phyloP scores from a whole-genome alignment of 2,888 invertebrate species.

The Drosophila rellima region DNA sequence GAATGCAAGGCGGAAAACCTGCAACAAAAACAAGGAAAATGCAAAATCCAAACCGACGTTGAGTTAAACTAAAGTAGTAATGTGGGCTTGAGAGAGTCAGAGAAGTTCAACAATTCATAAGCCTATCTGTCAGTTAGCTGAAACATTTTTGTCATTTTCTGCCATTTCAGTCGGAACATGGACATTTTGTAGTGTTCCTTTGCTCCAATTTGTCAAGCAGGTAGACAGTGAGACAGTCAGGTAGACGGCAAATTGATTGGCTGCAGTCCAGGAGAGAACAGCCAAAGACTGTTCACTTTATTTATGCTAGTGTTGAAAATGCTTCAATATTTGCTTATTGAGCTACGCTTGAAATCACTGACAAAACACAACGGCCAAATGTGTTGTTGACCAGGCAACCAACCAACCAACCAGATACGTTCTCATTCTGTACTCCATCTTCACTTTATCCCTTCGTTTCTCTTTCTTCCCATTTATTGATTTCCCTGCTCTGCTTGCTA shows the following conservation, averaged over 20 bases:
- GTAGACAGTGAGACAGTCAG: not conserved
- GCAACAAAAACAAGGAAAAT: constrained; percentile 23
- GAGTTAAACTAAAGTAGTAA: constrained; percentile 29
- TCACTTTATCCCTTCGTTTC: not conserved
- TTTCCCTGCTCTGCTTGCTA: constrained; percentile 19
- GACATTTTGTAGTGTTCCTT: constrained; percentile 33
- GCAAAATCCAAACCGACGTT: constrained; percentile 20
- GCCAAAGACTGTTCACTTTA: constrained; percentile 31
- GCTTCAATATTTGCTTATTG: constrained; percentile 74
- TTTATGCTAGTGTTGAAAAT: constrained; percentile 33
- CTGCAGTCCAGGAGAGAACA: constrained; percentile 3
- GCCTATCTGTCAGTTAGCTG: constrained; percentile 46
- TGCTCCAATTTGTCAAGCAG: constrained; percentile 27
- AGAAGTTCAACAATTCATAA: constrained; percentile 64
- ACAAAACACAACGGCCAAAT: constrained; percentile 28
- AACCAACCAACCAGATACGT: constrained; percentile 11
- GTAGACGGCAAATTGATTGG: constrained; percentile 40
- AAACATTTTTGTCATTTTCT: constrained; percentile 3
- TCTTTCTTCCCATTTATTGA: not conserved
- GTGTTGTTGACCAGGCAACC: constrained; percentile 30
- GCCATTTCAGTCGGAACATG: constrained; percentile 25
- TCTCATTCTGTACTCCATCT: not conserved
- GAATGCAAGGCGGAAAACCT: constrained; percentile 47
- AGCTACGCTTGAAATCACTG: constrained; percentile 66
- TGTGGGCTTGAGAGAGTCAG: constrained; percentile 1